Base-by-base conservation (phyloP, 2,888 invertebrate genomes). In the Elysia crispata region DNA sequence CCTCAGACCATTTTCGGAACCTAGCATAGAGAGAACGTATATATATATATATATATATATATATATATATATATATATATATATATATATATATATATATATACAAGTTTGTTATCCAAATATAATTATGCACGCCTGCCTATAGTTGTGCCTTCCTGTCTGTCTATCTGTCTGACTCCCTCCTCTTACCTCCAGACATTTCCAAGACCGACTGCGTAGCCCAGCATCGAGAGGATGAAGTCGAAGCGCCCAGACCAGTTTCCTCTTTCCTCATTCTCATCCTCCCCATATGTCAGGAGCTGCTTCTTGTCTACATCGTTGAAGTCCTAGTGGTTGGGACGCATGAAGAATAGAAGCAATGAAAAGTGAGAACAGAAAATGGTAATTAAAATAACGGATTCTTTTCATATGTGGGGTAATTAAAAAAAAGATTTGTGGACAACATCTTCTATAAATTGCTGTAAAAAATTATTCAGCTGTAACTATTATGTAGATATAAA, bases 171-270 rank as follows among this genome's bases (percentile, higher is more conserved):
- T 15, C 15, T 54, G 18, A 54, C 18, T 15, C 18, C 13, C 13
- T 54, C 13, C 18, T 54, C 77, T 74, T 23, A 78, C 77, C 94
- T 91, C 95, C 95, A 95, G 18, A 95, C 92, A 86, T 91, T 91
- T 1, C 91, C 90, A 23, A 91, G 86, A 0, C 91, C 91, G 1
- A 87, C 82, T 73, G 84, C 82, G 80, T 82, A 88, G 76, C 88
- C 88, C 11, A 88, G 80, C 83, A 89, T 80, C 25, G 87, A 86
- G 75, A 89, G 80, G 49, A 89, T 81, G 82, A 87, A 87, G 83
- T 89, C 89, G 60, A 87, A 86, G n/a, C 86, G 83, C 11, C 89
- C 89, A 0, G 86, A 85, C 89, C 89, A 89, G 86, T 89, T 89
- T 0, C 89, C 89, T 11, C 89, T 79, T 54, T 86, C 87, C 31